A percentile compares a stretch with the other conserved stretches of the same genome.
phyloP scores from a whole-genome alignment of 2,888 invertebrate genomes.

The Eudasyphora cyanicolor region DNA sequence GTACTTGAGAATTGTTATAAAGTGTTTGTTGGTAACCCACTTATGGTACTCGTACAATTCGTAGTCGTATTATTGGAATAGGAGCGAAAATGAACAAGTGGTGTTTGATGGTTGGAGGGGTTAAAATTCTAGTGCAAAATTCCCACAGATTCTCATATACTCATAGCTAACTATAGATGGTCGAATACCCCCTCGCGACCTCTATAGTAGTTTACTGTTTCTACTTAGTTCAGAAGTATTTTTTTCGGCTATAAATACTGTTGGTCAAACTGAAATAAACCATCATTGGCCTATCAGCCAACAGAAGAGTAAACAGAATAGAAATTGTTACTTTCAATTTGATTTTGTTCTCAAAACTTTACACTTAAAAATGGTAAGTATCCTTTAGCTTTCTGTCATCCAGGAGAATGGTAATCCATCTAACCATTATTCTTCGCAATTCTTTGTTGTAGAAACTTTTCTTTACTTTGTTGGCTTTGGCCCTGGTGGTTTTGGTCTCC shows the following conservation, averaged over 20 bases:
- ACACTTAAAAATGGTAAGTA: slow-evolving; percentile 55
- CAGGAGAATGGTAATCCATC: neutral
- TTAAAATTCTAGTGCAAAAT: no score
- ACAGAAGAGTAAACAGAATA: slow-evolving; percentile 50
- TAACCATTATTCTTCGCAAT: no score
- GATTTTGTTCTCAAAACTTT: slow-evolving; percentile 38
- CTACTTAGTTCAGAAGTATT: slow-evolving; percentile 42
- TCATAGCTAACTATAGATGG: slow-evolving; percentile 11
- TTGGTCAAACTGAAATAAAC: slow-evolving; percentile 66
- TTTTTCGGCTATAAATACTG: slow-evolving; percentile 72
- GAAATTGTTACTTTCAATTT: slow-evolving; percentile 23
- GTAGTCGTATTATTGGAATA: slow-evolving; percentile 18
- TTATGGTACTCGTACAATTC: slow-evolving; percentile 36
- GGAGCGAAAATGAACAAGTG: neutral
- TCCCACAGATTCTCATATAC: slow-evolving; percentile 41
- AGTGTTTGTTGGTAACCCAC: slow-evolving; percentile 66
- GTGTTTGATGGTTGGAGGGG: neutral
- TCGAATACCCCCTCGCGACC: neutral
- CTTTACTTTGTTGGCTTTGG: slow-evolving; percentile 68
- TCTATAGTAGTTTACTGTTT: no score
- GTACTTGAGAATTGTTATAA: slow-evolving; percentile 60
- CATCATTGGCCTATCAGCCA: slow-evolving; percentile 73
- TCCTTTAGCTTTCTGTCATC: slow-evolving; percentile 23
- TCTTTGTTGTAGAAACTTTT: slow-evolving; percentile 72
- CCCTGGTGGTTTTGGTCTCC: slow-evolving; percentile 69